Evolutionary conservation across 2,797 vertebrate species (phyloP), one percentile per base, ranked within the genome.

Genomic region (Aythya fuligula): DNA sequence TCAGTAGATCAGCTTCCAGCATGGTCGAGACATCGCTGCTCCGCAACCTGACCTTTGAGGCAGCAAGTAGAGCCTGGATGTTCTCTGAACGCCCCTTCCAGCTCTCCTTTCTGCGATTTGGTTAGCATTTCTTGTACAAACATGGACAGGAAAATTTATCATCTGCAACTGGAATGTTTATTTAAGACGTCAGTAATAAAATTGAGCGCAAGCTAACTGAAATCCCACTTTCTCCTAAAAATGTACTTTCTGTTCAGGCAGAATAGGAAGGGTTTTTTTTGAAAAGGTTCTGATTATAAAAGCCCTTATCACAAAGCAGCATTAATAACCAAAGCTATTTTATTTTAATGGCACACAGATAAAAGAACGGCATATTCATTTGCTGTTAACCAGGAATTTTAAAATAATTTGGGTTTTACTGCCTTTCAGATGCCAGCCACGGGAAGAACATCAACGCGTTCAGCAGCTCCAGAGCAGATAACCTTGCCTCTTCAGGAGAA

Each of bases 391-490:
- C 27, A 39, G 38, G 14, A 83, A 62, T 72, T 85, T 57, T 43
- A 54, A 89, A 87, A 90, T 72, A 53, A 89, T 92, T 89, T 62
- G 12, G 7, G 12, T 64, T 84, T 89, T 53, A 88, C 86, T 76
- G 77, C 64, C 71, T 76, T 64, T 58, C 43, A 12, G 28, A 6
- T 66, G 64, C 57, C 65, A 80, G 49, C 25, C 2, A 3, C 71
- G 79, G 24, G 71, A 87, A 76, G 39, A 57, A 71, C 36, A 65
- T 61, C 30, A 74, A 30, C 20, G 65, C 51, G n/a, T 60, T 82
- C 66, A 57, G 72, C 71, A 83, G 81, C 69, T 87, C 53, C 22
- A 74, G 49, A 60, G 24, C 10, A 77, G 71, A 77, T 61, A 76
- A 93, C 43, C 49, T 87, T n/a, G 43, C 25, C 36, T 80, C 58